Evolutionary conservation across 2,888 invertebrate genomes (phyloP).

Genomic region (Erpobdella octoculata): DNA sequence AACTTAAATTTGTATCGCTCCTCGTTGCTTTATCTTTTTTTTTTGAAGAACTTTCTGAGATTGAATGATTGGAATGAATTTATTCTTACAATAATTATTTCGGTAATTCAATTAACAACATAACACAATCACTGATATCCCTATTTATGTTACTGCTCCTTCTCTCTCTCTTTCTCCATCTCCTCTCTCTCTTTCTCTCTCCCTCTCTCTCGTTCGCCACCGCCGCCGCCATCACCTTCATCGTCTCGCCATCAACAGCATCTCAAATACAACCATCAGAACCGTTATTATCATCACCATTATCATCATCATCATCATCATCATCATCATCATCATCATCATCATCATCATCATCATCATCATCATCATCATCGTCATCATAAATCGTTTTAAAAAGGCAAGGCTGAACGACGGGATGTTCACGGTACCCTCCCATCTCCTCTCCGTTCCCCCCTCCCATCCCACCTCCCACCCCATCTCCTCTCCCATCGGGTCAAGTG

Average conservation of each 20-base stretch:
- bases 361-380: constrained; percentile 17
- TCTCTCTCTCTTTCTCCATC: background rate
- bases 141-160: background rate
- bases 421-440: too few relatives aligned
- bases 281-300: constrained; percentile 27
- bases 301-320: constrained; percentile 31
- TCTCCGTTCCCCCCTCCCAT: too few relatives aligned
- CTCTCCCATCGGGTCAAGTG: too few relatives aligned
- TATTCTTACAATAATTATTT: too few relatives aligned
- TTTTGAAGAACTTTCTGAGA: too few relatives aligned
- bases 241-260: constrained; percentile 20
- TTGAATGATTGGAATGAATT: too few relatives aligned
- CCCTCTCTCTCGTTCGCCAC: background rate
- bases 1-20: too few relatives aligned
- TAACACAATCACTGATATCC: background rate
- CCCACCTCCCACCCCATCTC: too few relatives aligned
- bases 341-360: constrained; percentile 26
- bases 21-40: too few relatives aligned
- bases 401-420: too few relatives aligned
- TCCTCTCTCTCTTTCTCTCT: background rate
- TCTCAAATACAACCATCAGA: constrained; percentile 19
- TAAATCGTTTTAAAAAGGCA: too few relatives aligned
- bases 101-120: too few relatives aligned
- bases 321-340: constrained; percentile 30
- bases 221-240: constrained; percentile 6